phyloP scores from a whole-genome alignment of 2,113 vertebrate genomes.

The Campylomormyrus tamandua region DNA sequence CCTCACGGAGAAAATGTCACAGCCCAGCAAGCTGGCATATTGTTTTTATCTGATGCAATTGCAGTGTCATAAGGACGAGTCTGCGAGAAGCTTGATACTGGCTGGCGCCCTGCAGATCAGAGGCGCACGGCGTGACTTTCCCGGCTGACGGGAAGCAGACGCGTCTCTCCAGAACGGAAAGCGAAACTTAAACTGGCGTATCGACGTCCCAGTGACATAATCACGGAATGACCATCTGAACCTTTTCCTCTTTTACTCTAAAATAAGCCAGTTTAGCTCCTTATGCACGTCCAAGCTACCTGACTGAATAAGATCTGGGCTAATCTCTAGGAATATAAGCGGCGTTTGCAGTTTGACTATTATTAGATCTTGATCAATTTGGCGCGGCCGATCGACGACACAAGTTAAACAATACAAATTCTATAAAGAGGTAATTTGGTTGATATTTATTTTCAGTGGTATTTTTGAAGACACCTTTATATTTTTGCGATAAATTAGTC shows the following conservation, averaged over 20 bases:
- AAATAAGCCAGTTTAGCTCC: not conserved
- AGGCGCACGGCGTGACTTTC: not conserved
- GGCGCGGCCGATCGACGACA: not conserved
- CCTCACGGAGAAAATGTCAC: not conserved
- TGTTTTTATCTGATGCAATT: not conserved
- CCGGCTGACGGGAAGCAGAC: not conserved
- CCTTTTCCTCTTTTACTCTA: not conserved
- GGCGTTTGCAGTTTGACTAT: not conserved
- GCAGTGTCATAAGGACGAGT: not conserved
- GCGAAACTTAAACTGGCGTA: conserved; percentile 42
- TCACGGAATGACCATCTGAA: not conserved
- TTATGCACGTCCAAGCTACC: not conserved
- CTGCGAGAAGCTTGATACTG: not conserved
- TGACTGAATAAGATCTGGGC: not conserved
- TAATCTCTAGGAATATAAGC: not conserved
- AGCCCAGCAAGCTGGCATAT: not conserved
- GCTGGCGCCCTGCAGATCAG: not conserved
- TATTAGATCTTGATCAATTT: not conserved
- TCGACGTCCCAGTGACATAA: not conserved
- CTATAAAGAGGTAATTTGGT: not conserved
- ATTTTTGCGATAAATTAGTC: not conserved
- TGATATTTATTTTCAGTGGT: not conserved
- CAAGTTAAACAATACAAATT: not conserved
- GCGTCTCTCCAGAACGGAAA: conserved; percentile 45
- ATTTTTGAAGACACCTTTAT: not conserved